phyloP scores from a whole-genome alignment of 1,140 invertebrate genomes.

The Nomia melanderi region DNA sequence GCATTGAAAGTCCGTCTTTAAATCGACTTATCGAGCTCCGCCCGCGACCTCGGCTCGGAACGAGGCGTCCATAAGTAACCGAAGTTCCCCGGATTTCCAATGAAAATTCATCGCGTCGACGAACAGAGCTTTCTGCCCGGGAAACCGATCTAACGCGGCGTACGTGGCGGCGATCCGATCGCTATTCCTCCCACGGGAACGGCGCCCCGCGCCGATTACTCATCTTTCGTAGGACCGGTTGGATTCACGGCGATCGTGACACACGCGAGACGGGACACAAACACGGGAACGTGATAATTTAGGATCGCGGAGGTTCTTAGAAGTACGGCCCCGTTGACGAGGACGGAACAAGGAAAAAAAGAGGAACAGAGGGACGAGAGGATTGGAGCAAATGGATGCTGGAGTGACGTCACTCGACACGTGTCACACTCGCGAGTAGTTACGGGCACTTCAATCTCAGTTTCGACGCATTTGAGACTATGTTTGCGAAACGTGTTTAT shows the following conservation, averaged over 20 bases:
- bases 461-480: no score
- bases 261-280: conserved; percentile 2
- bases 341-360: no score
- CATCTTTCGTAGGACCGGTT: conserved; percentile 27
- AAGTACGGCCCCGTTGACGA: neutral
- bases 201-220: conserved; percentile 33
- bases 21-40: conserved; percentile 23
- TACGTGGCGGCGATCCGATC: neutral
- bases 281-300: conserved; percentile 36
- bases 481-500: no score
- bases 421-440: no score
- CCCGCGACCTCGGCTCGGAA: no score
- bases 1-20: neutral
- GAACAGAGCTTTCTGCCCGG: no score
- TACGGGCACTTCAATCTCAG: no score
- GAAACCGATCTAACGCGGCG: neutral
- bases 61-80: neutral
- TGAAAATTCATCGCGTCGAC: conserved; percentile 28
- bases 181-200: conserved; percentile 37
- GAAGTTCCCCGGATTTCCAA: neutral
- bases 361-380: neutral
- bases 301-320: conserved; percentile 20
- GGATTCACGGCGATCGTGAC: conserved; percentile 35
- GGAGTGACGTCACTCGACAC: neutral
- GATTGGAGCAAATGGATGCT: neutral